Evolutionary conservation across 2,113 vertebrate genomes (phyloP), one percentile per base, ranked within the genome.

Genomic region (Todiramphus saurophagus): DNA sequence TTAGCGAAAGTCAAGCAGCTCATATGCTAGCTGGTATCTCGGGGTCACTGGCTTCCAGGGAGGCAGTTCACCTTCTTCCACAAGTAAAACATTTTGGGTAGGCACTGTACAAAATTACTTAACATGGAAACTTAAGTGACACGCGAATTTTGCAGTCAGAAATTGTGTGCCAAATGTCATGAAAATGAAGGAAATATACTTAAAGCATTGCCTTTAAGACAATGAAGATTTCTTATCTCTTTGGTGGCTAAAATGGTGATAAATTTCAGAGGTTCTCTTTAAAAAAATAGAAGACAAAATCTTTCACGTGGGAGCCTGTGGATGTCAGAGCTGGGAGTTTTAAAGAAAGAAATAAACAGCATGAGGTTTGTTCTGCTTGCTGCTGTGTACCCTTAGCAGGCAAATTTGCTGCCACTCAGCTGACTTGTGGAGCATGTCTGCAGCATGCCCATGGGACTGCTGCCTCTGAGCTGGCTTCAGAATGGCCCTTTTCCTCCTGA

Each of bases 361-460:
- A 0, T 39, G 30, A 64, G 6, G 23, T 28, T 76, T 0, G 1
- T 79, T 79, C 48, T 76, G 27, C 20, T 91, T 64, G 20, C 69
- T 87, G 58, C 51, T 73, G 7, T 23, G 46, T 53, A 33, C 31
- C 33, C 43, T 48, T 27, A 75, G 58, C 41, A 86, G 81, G 50
- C 56, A 63, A 31, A 62, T 59, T 37, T 74, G 55, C 56, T 84
- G 56, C 69, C 2, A 1, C 37, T 72, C 13, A 30, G 44, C 30
- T 1, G 1, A 58, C 39, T 23, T 56, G 35, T 0, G 1, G 13
- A 66, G 44, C 27, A 9, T 5, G 25, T 23, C 2, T 8, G 37
- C 5, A 8, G n/a, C 60, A 13, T 56, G 69, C 23, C 60, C 0
- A 0, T 43, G 60, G 78, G 43, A 90, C 11, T 1, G 0, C 9